A percentile compares a stretch with the other conserved stretches of the same genome.
These are phyloP conservation scores for Sebastes vulpes DNA, from an alignment of 2,797 vertebrate species.

Conservation along the genomic window DNA sequence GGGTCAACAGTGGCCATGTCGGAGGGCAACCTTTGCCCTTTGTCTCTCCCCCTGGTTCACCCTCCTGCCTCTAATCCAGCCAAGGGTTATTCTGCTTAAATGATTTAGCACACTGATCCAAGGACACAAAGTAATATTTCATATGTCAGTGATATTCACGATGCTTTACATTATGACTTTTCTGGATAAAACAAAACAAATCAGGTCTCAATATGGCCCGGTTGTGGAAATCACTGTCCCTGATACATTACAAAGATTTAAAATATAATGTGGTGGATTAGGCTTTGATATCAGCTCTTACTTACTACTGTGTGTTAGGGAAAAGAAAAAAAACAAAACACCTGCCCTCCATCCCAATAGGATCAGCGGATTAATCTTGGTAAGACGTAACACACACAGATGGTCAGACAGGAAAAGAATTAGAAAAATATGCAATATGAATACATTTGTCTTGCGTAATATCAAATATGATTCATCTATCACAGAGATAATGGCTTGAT, in stretches of 20 bases:
- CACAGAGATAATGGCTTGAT: slow-evolving; percentile 90
- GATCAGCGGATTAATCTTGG: slow-evolving; percentile 95
- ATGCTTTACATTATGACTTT: slow-evolving; percentile 72
- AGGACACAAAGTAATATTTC: slow-evolving; percentile 86
- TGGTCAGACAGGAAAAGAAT: slow-evolving; percentile 93
- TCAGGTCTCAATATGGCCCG: slow-evolving; percentile 57
- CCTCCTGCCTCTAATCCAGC: slow-evolving; percentile 50
- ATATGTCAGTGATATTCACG: slow-evolving; percentile 84
- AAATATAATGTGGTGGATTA: slow-evolving; percentile 90
- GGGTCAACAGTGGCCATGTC: slow-evolving; percentile 84
- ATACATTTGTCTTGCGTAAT: slow-evolving; percentile 91
- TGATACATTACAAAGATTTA: slow-evolving; percentile 88
- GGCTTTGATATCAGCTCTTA: slow-evolving; percentile 88
- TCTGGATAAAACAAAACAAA: slow-evolving; percentile 47
- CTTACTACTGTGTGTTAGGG: slow-evolving; percentile 85
- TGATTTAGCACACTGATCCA: slow-evolving; percentile 83
- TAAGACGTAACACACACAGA: slow-evolving; percentile 92
- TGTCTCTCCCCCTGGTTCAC: slow-evolving; percentile 29
- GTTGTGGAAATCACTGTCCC: slow-evolving; percentile 79
- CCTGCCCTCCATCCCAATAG: slow-evolving; percentile 90
- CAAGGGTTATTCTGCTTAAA: slow-evolving; percentile 85
- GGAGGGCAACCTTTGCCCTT: slow-evolving; percentile 67
- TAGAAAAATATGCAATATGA: slow-evolving; percentile 95
- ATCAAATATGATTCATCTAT: slow-evolving; percentile 91
- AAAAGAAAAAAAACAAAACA: slow-evolving; percentile 72